Evolutionary conservation across 1,140 invertebrate species (phyloP).

Genomic region (Condylostylus longicornis): DNA sequence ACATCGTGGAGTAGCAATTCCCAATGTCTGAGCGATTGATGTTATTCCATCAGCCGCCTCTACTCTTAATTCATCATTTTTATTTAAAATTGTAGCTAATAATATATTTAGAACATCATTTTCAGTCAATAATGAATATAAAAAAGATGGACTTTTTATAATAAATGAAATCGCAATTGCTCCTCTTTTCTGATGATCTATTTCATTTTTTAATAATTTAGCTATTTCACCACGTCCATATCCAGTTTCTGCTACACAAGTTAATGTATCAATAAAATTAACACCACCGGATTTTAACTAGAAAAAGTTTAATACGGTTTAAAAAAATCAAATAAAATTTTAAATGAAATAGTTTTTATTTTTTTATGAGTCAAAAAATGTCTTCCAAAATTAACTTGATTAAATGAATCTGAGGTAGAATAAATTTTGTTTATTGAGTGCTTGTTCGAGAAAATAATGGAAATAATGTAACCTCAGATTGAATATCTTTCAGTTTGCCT

Average conservation of each 20-base stretch:
- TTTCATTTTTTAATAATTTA: slow-evolving; percentile 18
- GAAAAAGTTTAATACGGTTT: neutral
- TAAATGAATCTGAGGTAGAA: no score
- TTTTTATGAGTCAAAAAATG: no score
- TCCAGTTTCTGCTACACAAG: slow-evolving; percentile 28
- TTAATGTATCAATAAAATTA: slow-evolving; percentile 24
- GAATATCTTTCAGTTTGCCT: no score
- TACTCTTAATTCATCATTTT: slow-evolving; percentile 18
- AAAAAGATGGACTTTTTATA: slow-evolving; percentile 22
- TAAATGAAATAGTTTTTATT: no score
- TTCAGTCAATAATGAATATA: slow-evolving; percentile 27
- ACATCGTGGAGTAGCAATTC: slow-evolving; percentile 17
- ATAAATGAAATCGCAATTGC: slow-evolving; percentile 27
- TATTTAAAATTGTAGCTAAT: slow-evolving; percentile 21
- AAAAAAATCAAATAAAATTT: no score
- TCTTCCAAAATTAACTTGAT: no score
- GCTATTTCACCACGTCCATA: slow-evolving; percentile 29
- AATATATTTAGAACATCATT: slow-evolving; percentile 21
- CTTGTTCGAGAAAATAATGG: no score
- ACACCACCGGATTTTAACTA: slow-evolving; percentile 25
- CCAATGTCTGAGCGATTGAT: slow-evolving; percentile 21
- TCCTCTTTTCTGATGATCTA: slow-evolving; percentile 22
- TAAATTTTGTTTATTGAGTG: no score
- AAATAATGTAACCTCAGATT: no score
- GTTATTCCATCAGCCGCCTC: slow-evolving; percentile 27